These are phyloP conservation scores for Palythoa heliodiscus DNA, from an alignment of 92 coral and sea anemone genomes.

Conservation along the genomic window DNA sequence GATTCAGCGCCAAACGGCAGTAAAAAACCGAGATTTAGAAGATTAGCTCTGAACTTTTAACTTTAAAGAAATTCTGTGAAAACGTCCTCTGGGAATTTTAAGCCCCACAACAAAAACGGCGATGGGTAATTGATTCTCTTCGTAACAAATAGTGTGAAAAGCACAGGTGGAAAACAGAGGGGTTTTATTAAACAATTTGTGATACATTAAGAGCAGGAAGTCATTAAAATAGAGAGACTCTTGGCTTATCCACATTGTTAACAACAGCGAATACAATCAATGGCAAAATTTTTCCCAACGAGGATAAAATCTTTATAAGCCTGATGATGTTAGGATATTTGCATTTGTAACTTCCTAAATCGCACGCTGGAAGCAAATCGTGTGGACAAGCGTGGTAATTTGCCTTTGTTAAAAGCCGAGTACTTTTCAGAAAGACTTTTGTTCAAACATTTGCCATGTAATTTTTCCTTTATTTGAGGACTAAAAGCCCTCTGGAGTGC, in stretches of 20 bases:
- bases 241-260: not conserved
- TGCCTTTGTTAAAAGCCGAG: conserved; percentile 28
- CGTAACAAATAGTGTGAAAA: conserved; percentile 40
- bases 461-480: conserved; percentile 17
- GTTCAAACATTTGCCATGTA: conserved; percentile 25
- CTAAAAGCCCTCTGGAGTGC: conserved; percentile 30
- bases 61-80: conserved; percentile 1
- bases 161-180: conserved; percentile 40
- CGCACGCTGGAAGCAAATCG: not conserved
- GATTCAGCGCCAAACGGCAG: not conserved
- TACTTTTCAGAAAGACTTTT: conserved; percentile 27
- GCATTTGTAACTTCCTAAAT: conserved; percentile 13
- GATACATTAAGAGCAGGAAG: conserved; percentile 41
- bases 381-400: conserved; percentile 26
- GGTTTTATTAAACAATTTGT: conserved; percentile 38
- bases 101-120: conserved; percentile 14
- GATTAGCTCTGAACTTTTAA: conserved; percentile 15
- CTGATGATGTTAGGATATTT: not conserved
- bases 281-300: not conserved
- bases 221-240: conserved; percentile 33
- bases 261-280: conserved; percentile 8
- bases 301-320: conserved; percentile 6
- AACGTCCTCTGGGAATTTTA: not conserved
- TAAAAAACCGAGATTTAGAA: not conserved
- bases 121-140: conserved; percentile 33